Evolutionary conservation across 2,797 vertebrate genomes (phyloP).

Genomic region (Melanotaenia boesemani): DNA sequence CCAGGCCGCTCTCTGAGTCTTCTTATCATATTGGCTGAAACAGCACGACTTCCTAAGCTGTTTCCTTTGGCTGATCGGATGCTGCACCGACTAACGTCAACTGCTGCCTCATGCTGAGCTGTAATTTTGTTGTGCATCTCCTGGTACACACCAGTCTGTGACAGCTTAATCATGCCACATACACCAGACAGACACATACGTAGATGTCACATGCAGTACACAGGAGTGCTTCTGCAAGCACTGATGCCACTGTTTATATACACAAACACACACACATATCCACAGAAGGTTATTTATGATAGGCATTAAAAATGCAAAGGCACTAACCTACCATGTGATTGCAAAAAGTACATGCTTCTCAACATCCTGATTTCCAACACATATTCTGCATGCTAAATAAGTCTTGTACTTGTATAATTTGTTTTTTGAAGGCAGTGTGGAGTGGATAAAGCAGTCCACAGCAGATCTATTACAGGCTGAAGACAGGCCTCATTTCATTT

Average conservation of each 20-base stretch:
- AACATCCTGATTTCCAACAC: conserved; percentile 38
- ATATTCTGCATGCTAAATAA: conserved; percentile 47
- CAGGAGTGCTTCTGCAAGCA: conserved; percentile 8
- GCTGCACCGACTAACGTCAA: conserved; percentile 48
- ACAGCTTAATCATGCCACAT: conserved; percentile 42
- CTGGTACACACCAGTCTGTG: background rate
- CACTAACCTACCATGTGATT: conserved; percentile 49
- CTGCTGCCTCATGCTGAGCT: conserved; percentile 34
- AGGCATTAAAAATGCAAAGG: conserved; percentile 64
- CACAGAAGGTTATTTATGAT: conserved; percentile 58
- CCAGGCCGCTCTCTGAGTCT: background rate
- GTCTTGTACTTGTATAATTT: conserved; percentile 20
- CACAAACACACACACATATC: conserved; percentile 6
- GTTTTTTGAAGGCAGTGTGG: conserved; percentile 24
- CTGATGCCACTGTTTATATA: conserved; percentile 14
- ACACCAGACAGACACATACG: conserved; percentile 23
- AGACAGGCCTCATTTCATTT: conserved; percentile 13
- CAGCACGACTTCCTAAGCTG: conserved; percentile 26
- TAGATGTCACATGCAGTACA: background rate
- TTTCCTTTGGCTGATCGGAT: conserved; percentile 24
- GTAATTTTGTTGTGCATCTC: conserved; percentile 21
- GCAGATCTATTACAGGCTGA: conserved; percentile 50
- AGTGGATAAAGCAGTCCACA: conserved; percentile 28
- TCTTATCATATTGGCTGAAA: conserved; percentile 10
- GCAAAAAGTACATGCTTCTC: conserved; percentile 45